Evolutionary conservation across 1,140 invertebrate genomes (phyloP).

Genomic region (Saccostrea glomerata): DNA sequence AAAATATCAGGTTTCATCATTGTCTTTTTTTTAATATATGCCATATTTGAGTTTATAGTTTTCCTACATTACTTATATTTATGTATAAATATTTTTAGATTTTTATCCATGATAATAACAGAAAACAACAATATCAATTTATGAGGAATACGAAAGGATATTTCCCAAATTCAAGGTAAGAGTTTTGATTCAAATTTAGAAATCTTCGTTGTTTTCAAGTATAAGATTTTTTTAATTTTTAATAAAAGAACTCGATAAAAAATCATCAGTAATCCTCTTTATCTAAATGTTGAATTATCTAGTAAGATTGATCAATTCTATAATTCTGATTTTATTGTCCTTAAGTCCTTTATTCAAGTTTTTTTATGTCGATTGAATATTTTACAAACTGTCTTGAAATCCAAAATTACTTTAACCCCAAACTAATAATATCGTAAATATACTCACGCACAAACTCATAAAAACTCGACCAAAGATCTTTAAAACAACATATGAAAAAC

Average conservation of each 20-base stretch:
- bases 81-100: no score
- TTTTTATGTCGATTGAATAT: background rate
- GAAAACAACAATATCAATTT: no score
- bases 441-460: background rate
- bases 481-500: background rate
- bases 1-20: background rate
- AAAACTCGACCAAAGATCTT: slow-evolving; percentile 18
- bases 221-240: no score
- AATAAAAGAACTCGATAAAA: no score
- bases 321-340: background rate
- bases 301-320: background rate
- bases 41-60: background rate
- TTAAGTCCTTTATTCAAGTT: no score
- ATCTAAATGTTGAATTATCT: background rate
- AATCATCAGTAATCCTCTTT: no score
- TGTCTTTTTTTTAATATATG: background rate
- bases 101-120: no score
- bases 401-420: background rate
- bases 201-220: no score
- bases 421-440: background rate
- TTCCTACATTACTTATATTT: no score
- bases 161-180: no score
- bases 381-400: background rate
- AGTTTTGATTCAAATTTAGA: no score
- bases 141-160: no score